These are phyloP conservation scores for Tholera decimalis DNA, from an alignment of 2,888 invertebrate species.

Conservation along the genomic window DNA sequence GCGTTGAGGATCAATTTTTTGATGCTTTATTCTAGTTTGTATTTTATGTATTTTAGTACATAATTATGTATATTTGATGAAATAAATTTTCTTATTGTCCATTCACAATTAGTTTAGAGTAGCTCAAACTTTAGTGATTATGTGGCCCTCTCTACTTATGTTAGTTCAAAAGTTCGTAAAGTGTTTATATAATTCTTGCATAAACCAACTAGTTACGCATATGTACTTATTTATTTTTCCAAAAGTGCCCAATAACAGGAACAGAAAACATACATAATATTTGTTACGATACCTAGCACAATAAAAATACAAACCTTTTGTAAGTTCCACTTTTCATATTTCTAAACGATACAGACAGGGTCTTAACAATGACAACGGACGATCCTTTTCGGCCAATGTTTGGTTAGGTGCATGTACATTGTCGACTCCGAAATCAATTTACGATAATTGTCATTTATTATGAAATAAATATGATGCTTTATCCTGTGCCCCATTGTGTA, in stretches of 20 bases:
- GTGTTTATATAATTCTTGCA: constrained; percentile 25
- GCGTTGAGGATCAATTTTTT: too few relatives aligned
- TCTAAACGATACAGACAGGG: constrained; percentile 71
- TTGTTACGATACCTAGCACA: constrained; percentile 82
- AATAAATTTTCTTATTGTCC: too few relatives aligned
- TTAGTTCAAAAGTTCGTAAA: constrained; percentile 15
- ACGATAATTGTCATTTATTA: constrained; percentile 91
- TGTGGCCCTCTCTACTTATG: not conserved
- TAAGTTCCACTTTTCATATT: constrained; percentile 72
- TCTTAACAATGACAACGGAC: constrained; percentile 85
- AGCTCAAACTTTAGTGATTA: too few relatives aligned
- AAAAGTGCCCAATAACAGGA: constrained; percentile 68
- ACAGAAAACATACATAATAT: constrained; percentile 79
- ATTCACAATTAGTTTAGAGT: too few relatives aligned
- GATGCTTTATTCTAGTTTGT: too few relatives aligned
- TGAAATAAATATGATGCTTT: constrained; percentile 91
- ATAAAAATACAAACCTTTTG: constrained; percentile 84
- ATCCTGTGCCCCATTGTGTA: constrained; percentile 80
- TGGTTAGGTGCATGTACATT: constrained; percentile 92
- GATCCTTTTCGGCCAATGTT: constrained; percentile 92
- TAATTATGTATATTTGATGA: too few relatives aligned
- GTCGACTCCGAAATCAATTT: constrained; percentile 89
- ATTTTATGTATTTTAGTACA: too few relatives aligned
- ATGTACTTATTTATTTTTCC: constrained; percentile 67
- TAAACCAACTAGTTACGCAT: constrained; percentile 44